Evolutionary conservation across 1,140 invertebrate species (phyloP).

Genomic region (Brevipalpus yothersi): DNA sequence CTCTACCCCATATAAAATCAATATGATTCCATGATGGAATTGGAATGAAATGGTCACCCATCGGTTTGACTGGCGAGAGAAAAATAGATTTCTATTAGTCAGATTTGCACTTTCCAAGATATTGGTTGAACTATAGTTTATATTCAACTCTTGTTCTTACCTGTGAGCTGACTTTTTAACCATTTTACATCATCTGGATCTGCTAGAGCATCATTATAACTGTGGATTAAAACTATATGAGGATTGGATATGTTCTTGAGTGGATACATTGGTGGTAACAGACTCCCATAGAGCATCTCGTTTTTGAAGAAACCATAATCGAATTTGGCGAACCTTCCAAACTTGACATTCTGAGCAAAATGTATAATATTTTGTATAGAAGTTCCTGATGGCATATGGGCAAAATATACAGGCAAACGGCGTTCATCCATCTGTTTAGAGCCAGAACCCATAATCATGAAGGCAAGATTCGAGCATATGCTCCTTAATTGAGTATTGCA

Average conservation of each 20-base stretch:
- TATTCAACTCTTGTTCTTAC: not conserved
- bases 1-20: too few species aligned
- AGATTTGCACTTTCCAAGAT: too few species aligned
- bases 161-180: constrained; percentile 3
- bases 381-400: constrained; percentile 55
- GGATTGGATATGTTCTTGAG: not conserved
- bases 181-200: not conserved
- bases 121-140: too few species aligned
- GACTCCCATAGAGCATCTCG: not conserved
- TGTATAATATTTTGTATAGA: constrained; percentile 46
- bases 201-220: constrained; percentile 1
- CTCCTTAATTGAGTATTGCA: not conserved
- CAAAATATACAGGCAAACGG: constrained; percentile 40
- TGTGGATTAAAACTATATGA: constrained; percentile 1
- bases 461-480: not conserved
- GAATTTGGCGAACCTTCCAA: not conserved
- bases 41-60: too few species aligned
- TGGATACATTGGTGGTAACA: not conserved
- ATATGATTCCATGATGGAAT: too few species aligned
- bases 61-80: not conserved
- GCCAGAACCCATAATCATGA: not conserved
- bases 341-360: constrained; percentile 20
- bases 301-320: constrained; percentile 1
- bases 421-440: constrained; percentile 13
- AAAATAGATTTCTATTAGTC: not conserved